These are phyloP conservation scores for Drosophila cracens DNA, from an alignment of 2,888 invertebrate species.

Conservation along the genomic window DNA sequence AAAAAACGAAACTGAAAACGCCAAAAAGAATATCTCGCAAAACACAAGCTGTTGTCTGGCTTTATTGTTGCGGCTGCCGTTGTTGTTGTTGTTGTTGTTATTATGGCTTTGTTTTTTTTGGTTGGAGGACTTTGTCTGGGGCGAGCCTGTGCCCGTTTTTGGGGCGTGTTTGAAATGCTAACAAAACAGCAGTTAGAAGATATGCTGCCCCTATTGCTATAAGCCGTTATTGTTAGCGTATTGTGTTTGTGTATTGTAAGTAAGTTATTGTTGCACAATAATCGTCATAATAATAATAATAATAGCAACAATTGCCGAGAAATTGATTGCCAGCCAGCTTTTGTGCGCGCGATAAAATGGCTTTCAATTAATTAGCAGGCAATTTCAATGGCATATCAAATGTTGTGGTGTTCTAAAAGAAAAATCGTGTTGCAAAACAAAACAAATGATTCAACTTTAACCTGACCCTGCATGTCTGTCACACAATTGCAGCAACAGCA, in stretches of 20 bases:
- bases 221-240: conserved; percentile 54
- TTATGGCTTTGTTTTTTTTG: conserved; percentile 36
- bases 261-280: conserved; percentile 52
- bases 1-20: conserved; percentile 71
- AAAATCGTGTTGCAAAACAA: conserved; percentile 71
- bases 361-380: conserved; percentile 76
- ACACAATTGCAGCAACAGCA: conserved; percentile 53
- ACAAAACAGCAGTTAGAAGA: conserved; percentile 66
- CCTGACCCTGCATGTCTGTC: conserved; percentile 83
- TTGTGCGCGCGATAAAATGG: conserved; percentile 77
- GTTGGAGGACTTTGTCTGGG: conserved; percentile 53
- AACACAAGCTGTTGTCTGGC: conserved; percentile 57
- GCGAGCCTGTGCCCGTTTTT: conserved; percentile 41
- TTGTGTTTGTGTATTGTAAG: neutral
- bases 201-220: conserved; percentile 52
- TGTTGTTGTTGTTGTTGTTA: conserved; percentile 28
- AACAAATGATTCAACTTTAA: conserved; percentile 83
- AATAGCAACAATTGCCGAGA: conserved; percentile 18
- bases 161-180: conserved; percentile 70
- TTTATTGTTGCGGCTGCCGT: conserved; percentile 13
- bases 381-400: conserved; percentile 61
- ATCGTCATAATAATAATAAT: conserved; percentile 2
- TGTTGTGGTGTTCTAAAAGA: conserved; percentile 60
- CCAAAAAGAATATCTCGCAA: conserved; percentile 70
- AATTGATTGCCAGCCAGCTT: conserved; percentile 74